Base-by-base conservation (phyloP, 1,140 invertebrate genomes). In the Drosophila melanica region DNA sequence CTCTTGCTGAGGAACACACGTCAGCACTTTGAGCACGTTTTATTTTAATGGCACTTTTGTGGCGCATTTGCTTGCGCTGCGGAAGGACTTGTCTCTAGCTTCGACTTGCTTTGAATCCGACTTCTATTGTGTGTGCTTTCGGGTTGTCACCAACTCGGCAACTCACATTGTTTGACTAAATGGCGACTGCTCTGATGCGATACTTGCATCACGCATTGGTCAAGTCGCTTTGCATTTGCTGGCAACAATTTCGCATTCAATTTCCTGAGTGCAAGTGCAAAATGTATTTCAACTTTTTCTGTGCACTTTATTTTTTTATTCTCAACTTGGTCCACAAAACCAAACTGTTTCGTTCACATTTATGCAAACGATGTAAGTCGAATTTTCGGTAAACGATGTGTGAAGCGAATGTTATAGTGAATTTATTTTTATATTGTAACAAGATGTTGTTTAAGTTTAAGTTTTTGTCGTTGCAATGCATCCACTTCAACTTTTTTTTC, bases 41-140 rank as follows among this genome's bases (percentile, higher is more conserved):
- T 89, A 89, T 89, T 84, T 89, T 89, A 89, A 89, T 89, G 65
- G 74, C 77, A 81, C 84, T 89, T 79, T 89, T 80, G 74, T 89
- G 77, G 77, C 79, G 77, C 77, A 84, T 89, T 89, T 89, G 44
- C 76, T 70, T 51, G 30, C n/a, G 48, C 37, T 63, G 50, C 27
- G 41, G 9, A 39, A 48, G 27, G 20, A 58, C 58, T 69, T 69
- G 23, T 44, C 60, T 58, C 59, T 47, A 50, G 53, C 62, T 64
- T 75, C 12, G 35, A 27, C 33, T 53, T 69, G 63, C 63, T 66
- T 35, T 23, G 39, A 70, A 71, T 33, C 42, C 50, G 23, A 54
- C 55, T 67, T 44, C n/a, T 4, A 44, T 44, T 66, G 37, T 53
- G 11, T 50, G 33, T 35, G 33, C 9, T 42, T 16, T 39, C n/a